Percentiles rank a stretch among this genome's conserved stretches.
Evolutionary conservation across 1,140 invertebrate species (phyloP).

Genomic region (Hyphantria cunea): DNA sequence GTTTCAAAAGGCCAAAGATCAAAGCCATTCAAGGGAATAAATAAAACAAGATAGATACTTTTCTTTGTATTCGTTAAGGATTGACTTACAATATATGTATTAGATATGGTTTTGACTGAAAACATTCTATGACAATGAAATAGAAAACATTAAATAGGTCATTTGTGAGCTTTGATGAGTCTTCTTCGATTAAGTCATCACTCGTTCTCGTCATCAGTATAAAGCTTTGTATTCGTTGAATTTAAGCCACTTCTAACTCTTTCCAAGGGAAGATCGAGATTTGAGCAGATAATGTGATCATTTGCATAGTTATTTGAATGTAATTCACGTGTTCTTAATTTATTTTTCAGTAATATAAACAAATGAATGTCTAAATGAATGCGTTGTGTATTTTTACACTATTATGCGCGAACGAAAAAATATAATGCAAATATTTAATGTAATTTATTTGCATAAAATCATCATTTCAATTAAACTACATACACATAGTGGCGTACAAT

Average conservation of each 20-base stretch:
- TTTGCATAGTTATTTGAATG: slow-evolving; percentile 36
- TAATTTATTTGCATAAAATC: neutral
- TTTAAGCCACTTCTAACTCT: slow-evolving; percentile 30
- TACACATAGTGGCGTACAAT: neutral
- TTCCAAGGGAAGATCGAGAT: slow-evolving; percentile 21
- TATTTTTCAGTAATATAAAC: no score
- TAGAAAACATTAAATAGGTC: neutral
- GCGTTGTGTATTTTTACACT: neutral
- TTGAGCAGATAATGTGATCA: slow-evolving; percentile 31
- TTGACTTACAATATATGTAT: slow-evolving; percentile 25
- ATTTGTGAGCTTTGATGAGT: slow-evolving; percentile 38
- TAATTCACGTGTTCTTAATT: neutral
- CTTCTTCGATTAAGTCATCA: slow-evolving; percentile 56
- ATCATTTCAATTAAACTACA: neutral
- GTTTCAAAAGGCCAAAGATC: slow-evolving; percentile 63
- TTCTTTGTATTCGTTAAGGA: slow-evolving; percentile 51
- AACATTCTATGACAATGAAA: neutral
- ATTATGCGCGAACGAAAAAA: neutral
- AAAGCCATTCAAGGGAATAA: slow-evolving; percentile 63
- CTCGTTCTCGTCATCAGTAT: slow-evolving; percentile 54
- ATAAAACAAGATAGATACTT: slow-evolving; percentile 52
- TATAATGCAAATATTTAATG: neutral
- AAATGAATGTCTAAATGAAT: neutral
- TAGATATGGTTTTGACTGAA: no score
- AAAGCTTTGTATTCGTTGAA: slow-evolving; percentile 40